A percentile compares a stretch with the other conserved stretches of the same genome.
These are phyloP conservation scores for Chaunax sp. DNA, from an alignment of 2,797 vertebrate genomes.

Conservation along the genomic window DNA sequence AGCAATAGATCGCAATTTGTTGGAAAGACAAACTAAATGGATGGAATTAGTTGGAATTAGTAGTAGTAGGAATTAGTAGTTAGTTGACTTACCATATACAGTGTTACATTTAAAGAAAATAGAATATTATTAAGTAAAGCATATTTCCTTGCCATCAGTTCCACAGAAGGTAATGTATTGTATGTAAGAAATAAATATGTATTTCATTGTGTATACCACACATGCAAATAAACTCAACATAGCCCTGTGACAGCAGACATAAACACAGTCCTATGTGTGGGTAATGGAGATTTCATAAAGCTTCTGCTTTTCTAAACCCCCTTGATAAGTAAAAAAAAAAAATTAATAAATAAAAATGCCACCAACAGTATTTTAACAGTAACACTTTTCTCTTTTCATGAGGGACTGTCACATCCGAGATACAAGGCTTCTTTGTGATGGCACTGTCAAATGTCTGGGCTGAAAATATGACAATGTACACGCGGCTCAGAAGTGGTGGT, in stretches of 20 bases:
- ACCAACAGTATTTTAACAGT: slow-evolving; percentile 29
- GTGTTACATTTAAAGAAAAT: too few relatives aligned
- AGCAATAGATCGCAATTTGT: too few relatives aligned
- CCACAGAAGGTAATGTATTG: not conserved
- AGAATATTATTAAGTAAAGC: not conserved
- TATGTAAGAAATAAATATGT: not conserved
- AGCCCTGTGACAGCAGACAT: not conserved
- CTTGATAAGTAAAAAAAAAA: not conserved
- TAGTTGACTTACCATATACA: too few relatives aligned
- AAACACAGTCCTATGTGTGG: not conserved
- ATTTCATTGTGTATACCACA: not conserved
- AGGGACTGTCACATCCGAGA: slow-evolving; percentile 25
- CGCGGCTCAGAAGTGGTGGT: slow-evolving; percentile 45
- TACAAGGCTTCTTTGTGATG: slow-evolving; percentile 42
- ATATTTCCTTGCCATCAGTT: not conserved
- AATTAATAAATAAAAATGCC: slow-evolving; percentile 1
- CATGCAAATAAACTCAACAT: slow-evolving; percentile 1
- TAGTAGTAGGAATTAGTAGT: too few relatives aligned
- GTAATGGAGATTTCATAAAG: not conserved
- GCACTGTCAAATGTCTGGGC: slow-evolving; percentile 50
- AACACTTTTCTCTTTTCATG: slow-evolving; percentile 36
- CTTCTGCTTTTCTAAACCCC: slow-evolving; percentile 10
- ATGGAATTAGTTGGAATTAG: too few relatives aligned
- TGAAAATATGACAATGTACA: slow-evolving; percentile 56
- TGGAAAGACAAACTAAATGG: too few relatives aligned